Evolutionary conservation across 2,888 invertebrate genomes (phyloP).

Genomic region (Pardosa pseudoannulata): DNA sequence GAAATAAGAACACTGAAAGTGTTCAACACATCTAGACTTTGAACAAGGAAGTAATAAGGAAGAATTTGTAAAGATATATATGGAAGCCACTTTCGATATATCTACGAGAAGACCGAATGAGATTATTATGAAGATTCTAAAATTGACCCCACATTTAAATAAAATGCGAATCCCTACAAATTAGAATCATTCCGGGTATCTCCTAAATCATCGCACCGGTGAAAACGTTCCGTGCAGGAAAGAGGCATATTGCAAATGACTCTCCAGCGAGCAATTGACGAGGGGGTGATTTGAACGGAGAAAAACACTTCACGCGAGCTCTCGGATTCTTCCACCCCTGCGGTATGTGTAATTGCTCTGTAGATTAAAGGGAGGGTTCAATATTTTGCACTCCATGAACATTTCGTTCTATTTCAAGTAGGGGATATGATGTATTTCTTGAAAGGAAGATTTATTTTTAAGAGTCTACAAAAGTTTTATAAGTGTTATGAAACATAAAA

Average conservation of each 20-base stretch:
- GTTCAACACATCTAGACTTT: no score
- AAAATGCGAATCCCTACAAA: background rate
- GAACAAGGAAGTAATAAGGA: no score
- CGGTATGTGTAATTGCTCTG: background rate
- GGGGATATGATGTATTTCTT: no score
- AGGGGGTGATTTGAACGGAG: slow-evolving; percentile 1
- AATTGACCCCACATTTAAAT: no score
- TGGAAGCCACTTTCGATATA: no score
- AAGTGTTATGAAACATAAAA: no score
- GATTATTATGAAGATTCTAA: no score
- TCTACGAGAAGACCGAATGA: no score
- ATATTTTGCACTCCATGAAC: background rate
- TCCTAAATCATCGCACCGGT: background rate
- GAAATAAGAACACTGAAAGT: no score
- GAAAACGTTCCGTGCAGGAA: background rate
- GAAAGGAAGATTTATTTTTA: background rate
- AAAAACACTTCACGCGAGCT: background rate
- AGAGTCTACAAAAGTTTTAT: background rate
- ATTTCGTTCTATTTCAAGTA: no score
- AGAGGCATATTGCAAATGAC: background rate
- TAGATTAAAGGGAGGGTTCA: background rate
- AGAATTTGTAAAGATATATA: no score
- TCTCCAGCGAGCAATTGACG: background rate
- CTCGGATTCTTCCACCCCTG: no score
- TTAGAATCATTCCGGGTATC: background rate